Percentiles rank a stretch among this genome's conserved stretches.
Conservation (phyloP, 2,797 vertebrate species). For the Lutjanus argentimaculatus region DNA sequence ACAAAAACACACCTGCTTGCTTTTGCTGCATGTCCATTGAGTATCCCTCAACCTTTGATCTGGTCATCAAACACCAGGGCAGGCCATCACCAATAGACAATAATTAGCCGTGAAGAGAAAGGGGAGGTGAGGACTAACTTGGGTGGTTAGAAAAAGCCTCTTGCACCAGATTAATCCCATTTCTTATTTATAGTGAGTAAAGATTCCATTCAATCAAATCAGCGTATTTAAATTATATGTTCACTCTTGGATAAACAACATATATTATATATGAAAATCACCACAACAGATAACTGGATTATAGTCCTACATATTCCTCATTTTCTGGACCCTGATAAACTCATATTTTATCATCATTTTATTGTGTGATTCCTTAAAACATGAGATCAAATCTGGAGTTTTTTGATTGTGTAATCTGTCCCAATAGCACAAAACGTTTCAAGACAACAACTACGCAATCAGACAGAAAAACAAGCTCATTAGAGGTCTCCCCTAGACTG, state of each 20-base stretch:
- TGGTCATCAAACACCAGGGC: conserved; percentile 76
- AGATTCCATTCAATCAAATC: neutral
- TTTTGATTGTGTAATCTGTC: conserved; percentile 56
- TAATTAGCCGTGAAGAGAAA: conserved; percentile 65
- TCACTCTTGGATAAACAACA: neutral
- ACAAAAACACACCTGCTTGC: conserved; percentile 71
- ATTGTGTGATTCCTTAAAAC: conserved; percentile 14
- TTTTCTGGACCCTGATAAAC: neutral
- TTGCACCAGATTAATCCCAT: conserved; percentile 20
- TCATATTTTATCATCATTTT: neutral
- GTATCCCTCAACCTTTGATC: conserved; percentile 78
- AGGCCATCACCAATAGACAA: conserved; percentile 57
- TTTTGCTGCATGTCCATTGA: conserved; percentile 51
- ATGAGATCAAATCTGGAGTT: neutral
- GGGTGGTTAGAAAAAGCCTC: conserved; percentile 28
- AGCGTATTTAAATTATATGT: neutral
- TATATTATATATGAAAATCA: neutral
- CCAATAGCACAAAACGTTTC: conserved; percentile 55
- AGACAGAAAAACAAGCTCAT: conserved; percentile 83
- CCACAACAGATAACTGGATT: neutral
- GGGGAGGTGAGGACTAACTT: conserved; percentile 40
- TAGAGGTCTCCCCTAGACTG: conserved; percentile 71
- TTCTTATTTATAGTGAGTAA: conserved; percentile 1
- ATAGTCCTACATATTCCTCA: neutral
- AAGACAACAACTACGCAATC: conserved; percentile 71